Evolutionary conservation across 2,797 vertebrate species (phyloP), one percentile per base, ranked within the genome.

Genomic region (Neostethus bicornis): DNA sequence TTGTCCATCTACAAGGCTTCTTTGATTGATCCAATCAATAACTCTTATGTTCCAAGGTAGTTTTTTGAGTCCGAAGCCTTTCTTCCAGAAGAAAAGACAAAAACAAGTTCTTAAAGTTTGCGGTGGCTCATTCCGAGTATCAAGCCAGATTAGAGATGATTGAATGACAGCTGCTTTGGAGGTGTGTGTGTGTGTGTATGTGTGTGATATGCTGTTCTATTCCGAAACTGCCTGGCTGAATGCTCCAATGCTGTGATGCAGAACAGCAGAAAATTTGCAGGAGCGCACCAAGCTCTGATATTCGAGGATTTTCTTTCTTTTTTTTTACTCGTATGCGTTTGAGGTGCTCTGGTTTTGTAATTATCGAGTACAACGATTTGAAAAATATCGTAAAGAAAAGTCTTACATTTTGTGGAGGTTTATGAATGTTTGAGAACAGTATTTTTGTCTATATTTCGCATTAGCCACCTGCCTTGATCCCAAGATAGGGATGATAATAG

Each of bases 11-110:
- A 9, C 59, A 70, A 56, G 49, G 39, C 28, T 1, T 51, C 51
- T 54, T 47, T 66, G 73, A 81, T 69, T 70, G 72, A 82, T 77
- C 49, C 31, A 67, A 80, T 85, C 80, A 77, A 84, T 82, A 83
- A 63, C 59, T 67, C 45, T 68, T 29, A 64, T 73, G 68, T 79
- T 84, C 60, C 48, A 32, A 29, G 7, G 51, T 54, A 53, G 66
- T 78, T 77, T 79, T 64, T 45, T 0, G 19, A 2, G 23, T 64
- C 45, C 43, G 26, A 45, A 55, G 51, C 61, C 57, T n/a, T 54
- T n/a, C 49, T 26, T 46, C 46, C 45, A 66, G 43, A 49, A 56
- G 49, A 56, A 23, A 16, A 7, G 7, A 61, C 59, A 50, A 42
- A 51, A 48, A 56, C 28, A 35, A 6, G 14, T 51, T 63, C 51